Base-by-base conservation (phyloP, 2,113 vertebrate genomes). In the Sapayoa aenigma region DNA sequence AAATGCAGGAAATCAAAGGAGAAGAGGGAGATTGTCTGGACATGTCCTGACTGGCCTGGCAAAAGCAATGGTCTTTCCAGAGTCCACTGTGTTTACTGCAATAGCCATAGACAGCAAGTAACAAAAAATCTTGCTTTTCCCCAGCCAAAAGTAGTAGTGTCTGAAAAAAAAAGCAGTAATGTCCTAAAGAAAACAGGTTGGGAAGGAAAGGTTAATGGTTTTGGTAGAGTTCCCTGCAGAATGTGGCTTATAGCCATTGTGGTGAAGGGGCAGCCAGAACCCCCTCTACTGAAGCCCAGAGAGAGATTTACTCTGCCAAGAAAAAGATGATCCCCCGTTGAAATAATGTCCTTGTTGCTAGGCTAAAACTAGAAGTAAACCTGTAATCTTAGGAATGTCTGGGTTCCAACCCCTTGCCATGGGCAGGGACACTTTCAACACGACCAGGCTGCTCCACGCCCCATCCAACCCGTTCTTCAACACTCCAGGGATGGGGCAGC, bases 181-280 rank as follows among this genome's bases (percentile, higher is more conserved):
- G 18, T n/a, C 47, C 73, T 44, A 28, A 37, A 52, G 33, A 42
- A 65, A 73, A 25, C 4, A 12, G 49, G 5, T 18, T 0, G 4
- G 16, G 47, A 84, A 90, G 31, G 31, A 52, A 53, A 37, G 17
- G 23, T 20, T 15, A 5, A 55, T 13, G 8, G 2, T 55, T 55
- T 69, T 28, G 14, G 28, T n/a, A 5, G 28, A 73, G 7, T 4
- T 49, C 22, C 28, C 31, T 50, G 33, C 22, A 53, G 21, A 55
- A 31, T 2, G 4, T 27, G 28, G 25, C 39, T 59, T 10, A 4
- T 0, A 65, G 42, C 19, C 24, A 6, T 2, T 10, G n/a, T 6
- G 22, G 35, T 35, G 28, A 67, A 37, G 25, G 14, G 25, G 9
- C 14, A 73, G 22, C 4, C 12, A 39, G 31, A 68, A 33, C 41